Percentiles rank a stretch among this genome's conserved stretches.
phyloP scores from a whole-genome alignment of 2,888 invertebrate species.

The Scelioninae gen. 1 region DNA sequence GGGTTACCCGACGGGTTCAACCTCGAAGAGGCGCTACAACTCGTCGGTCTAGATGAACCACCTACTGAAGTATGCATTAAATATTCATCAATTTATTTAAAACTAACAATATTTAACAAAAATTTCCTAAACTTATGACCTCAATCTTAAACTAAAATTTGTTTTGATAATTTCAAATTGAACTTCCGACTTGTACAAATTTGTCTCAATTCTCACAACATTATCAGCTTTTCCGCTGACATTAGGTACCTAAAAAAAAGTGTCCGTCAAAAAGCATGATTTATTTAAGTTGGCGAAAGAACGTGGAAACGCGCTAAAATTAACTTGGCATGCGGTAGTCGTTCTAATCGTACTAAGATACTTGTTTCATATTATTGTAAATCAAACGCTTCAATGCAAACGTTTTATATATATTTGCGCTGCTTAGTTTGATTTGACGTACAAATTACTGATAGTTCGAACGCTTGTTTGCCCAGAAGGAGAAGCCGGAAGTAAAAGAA shows the following conservation, averaged over 20 bases:
- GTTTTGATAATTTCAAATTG: too few relatives aligned
- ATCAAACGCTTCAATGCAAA: constrained; percentile 25
- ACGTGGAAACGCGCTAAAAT: constrained; percentile 38
- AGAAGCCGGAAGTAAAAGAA: constrained; percentile 76
- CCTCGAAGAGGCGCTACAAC: constrained; percentile 90
- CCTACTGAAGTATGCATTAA: constrained; percentile 83
- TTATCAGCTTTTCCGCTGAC: too few relatives aligned
- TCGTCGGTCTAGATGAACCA: constrained; percentile 89
- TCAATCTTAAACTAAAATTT: too few relatives aligned
- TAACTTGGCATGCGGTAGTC: constrained; percentile 38
- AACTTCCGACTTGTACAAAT: too few relatives aligned
- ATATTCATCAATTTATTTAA: too few relatives aligned
- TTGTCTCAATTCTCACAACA: too few relatives aligned
- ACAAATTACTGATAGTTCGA: not conserved
- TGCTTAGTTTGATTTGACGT: too few relatives aligned
- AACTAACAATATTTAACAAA: too few relatives aligned
- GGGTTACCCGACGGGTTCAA: constrained; percentile 87
- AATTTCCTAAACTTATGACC: too few relatives aligned
- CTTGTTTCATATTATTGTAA: constrained; percentile 18
- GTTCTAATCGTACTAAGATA: constrained; percentile 5
- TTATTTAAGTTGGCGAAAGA: constrained; percentile 24
- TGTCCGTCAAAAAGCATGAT: constrained; percentile 22
- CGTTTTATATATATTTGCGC: not conserved
- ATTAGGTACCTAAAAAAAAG: constrained; percentile 22
- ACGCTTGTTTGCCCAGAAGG: constrained; percentile 65